Conservation (phyloP, 2,113 vertebrate species). For the Microtus ochrogaster region DNA sequence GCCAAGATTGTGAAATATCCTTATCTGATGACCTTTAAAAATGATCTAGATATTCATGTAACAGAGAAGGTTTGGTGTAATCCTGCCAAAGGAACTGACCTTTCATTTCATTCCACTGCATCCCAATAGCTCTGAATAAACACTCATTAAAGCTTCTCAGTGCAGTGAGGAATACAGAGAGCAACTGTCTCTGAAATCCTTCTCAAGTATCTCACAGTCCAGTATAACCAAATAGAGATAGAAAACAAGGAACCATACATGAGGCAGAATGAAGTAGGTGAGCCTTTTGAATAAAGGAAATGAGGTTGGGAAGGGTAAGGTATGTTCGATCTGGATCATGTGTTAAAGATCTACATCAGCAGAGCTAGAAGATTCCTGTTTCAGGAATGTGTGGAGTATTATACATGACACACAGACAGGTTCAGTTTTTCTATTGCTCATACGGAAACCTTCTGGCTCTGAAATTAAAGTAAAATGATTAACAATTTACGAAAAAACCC, state of each 20-base stretch:
- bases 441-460: not conserved
- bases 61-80: constrained; percentile 33
- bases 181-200: not conserved
- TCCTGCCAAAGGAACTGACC: constrained; percentile 56
- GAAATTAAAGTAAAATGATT: constrained; percentile 15
- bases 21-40: constrained; percentile 66
- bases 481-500: not conserved
- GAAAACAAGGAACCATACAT: not conserved
- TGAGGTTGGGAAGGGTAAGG: not conserved
- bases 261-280: not conserved
- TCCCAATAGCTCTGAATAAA: constrained; percentile 54
- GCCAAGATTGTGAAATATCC: constrained; percentile 45
- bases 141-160: not conserved
- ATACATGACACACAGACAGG: not conserved
- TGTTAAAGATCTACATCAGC: not conserved
- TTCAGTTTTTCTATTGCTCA: not conserved
- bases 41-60: constrained; percentile 59
- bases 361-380: not conserved
- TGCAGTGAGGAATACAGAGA: constrained; percentile 16
- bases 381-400: not conserved
- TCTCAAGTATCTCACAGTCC: not conserved
- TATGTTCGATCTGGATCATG: not conserved
- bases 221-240: not conserved
- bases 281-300: not conserved
- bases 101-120: constrained; percentile 62